Base-by-base conservation (phyloP, 2,888 invertebrate genomes). In the Leptinotarsa juncta region DNA sequence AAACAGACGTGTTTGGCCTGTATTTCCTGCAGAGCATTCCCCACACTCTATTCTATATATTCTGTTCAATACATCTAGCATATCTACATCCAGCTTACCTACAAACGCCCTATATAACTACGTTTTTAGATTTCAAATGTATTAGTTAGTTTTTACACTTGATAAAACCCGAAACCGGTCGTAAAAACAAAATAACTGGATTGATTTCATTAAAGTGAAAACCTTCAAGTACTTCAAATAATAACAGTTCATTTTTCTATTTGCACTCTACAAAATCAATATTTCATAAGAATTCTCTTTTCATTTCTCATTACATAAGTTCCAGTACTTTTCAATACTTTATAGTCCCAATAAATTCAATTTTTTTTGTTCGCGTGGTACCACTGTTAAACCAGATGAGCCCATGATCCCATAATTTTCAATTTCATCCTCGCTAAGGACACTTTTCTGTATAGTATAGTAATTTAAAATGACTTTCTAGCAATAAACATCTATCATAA, bases 311-410 rank as follows among this genome's bases (percentile, higher is more conserved):
- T 68, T 53, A 68, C 32, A 50, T 42, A 55, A 68, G 55, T 55
- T 53, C n/a, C 60, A 69, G n/a, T 18, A 18, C 50, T n/a, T 42
- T 57, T 69, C 48, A 14, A 23, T 18, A 57, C 18, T 69, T 57
- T 57, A 57, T 57, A 62, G 67, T 42, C n/a, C 67, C 42, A 53
- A 70, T 74, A 74, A 75, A 75, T 62, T 67, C 51, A 23, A 65
- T 62, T 55, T 71, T 76, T 76, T 76, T 76, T 76, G 76, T 76
- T 76, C 76, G 76, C 76, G 76, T 76, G 76, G 76, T 76, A 76
- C 73, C 76, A 76, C 76, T 76, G 73, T 76, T 73, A 76, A 76
- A 76, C 76, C 76, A 68, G 72, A 76, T 70, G 68, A 73, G 67
- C 68, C 71, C 73, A 70, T 65, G 60, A 68, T 73, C 53, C 72